Conservation (phyloP, 2,888 invertebrate species). For the Gandaritis pyraliata region DNA sequence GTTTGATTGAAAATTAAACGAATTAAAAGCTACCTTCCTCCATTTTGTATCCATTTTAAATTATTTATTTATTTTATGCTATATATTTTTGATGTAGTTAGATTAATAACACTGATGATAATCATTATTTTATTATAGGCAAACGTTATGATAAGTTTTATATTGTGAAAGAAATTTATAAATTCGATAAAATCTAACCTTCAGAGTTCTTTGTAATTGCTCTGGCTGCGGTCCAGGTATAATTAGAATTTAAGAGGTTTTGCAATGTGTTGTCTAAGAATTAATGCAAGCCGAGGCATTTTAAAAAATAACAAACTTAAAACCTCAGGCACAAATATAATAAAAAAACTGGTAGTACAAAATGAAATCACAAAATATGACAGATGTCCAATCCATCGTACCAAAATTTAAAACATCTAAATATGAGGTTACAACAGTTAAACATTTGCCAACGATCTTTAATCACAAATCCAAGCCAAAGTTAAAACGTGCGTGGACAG, state of each 20-base stretch:
- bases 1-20: no score
- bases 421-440: constrained; percentile 6
- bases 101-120: constrained; percentile 25
- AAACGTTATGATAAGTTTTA: not conserved
- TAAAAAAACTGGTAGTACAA: not conserved
- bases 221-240: constrained; percentile 44
- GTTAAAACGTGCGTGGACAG: constrained; percentile 43
- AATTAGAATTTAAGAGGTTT: constrained; percentile 30
- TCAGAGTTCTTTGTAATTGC: constrained; percentile 16
- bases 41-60: constrained; percentile 47
- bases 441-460: constrained; percentile 5
- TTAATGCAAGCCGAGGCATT: not conserved
- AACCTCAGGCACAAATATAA: not conserved
- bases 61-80: constrained; percentile 36
- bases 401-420: not conserved
- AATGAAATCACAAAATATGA: not conserved
- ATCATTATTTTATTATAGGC: not conserved
- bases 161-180: not conserved
- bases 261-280: constrained; percentile 11
- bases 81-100: constrained; percentile 28
- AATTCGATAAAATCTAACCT: constrained; percentile 7
- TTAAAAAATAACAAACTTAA: not conserved
- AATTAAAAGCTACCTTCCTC: not conserved
- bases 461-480: constrained; percentile 25
- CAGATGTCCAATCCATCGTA: no score